Conservation (phyloP, 1,140 invertebrate species). For the Belonocnema kinseyi region DNA sequence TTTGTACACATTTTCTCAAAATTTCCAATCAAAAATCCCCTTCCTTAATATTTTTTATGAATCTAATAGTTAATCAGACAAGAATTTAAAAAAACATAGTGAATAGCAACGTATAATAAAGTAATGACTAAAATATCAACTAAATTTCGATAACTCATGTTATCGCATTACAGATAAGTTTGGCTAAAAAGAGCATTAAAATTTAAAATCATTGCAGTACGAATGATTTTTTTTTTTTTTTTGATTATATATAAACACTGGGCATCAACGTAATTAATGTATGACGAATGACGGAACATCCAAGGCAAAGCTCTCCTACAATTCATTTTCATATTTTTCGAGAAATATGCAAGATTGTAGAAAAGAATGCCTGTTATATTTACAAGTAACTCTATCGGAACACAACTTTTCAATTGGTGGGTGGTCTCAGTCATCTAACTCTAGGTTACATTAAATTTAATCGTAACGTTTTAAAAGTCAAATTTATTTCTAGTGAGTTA, state of each 20-base stretch:
- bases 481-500: conserved; percentile 4
- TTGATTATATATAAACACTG: neutral
- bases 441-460: conserved; percentile 49
- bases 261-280: neutral
- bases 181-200: too few relatives aligned
- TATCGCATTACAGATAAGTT: too few relatives aligned
- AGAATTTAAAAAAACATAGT: too few relatives aligned
- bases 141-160: too few relatives aligned
- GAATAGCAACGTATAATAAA: too few relatives aligned
- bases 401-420: conserved; percentile 70
- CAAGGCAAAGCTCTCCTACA: conserved; percentile 24
- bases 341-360: conserved; percentile 10
- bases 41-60: too few relatives aligned
- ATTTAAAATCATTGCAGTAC: too few relatives aligned
- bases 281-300: conserved; percentile 6
- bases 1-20: too few relatives aligned
- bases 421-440: conserved; percentile 66
- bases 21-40: too few relatives aligned
- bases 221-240: neutral
- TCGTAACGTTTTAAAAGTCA: conserved; percentile 2
- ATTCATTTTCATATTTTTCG: neutral
- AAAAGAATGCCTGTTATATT: conserved; percentile 33
- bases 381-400: conserved; percentile 59
- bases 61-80: too few relatives aligned
- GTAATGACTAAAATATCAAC: too few relatives aligned